Conservation (phyloP, 2,797 vertebrate genomes). For the Pangasius macronema region DNA sequence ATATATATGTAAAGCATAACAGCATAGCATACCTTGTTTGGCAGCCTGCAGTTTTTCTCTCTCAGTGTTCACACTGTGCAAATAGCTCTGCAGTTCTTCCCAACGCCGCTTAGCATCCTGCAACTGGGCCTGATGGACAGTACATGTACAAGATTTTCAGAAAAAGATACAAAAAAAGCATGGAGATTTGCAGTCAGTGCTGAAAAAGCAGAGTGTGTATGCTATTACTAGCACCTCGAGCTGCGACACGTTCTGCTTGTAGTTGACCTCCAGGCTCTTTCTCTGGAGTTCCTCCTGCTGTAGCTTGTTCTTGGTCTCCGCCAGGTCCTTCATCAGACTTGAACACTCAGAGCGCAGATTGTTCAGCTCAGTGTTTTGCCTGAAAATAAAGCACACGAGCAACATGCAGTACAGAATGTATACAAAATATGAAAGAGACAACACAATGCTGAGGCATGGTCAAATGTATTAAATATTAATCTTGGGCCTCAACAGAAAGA, state of each 20-base stretch:
- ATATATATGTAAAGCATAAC: not conserved
- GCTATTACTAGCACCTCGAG: conserved; percentile 71
- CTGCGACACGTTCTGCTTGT: conserved; percentile 84
- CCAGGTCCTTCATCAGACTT: conserved; percentile 87
- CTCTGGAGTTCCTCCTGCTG: conserved; percentile 96
- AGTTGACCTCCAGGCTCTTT: conserved; percentile 88
- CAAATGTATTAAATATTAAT: not conserved
- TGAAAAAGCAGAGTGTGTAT: not conserved
- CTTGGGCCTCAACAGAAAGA: no score
- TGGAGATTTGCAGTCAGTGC: not conserved
- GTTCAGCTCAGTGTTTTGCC: conserved; percentile 93
- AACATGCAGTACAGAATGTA: not conserved
- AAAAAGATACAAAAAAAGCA: not conserved
- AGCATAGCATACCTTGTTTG: conserved; percentile 82
- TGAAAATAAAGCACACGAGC: conserved; percentile 57
- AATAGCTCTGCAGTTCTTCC: conserved; percentile 92
- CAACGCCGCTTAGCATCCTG: conserved; percentile 92
- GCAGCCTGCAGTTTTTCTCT: conserved; percentile 84
- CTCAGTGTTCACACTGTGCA: conserved; percentile 88
- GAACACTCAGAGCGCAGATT: conserved; percentile 91
- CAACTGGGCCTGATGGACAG: conserved; percentile 78
- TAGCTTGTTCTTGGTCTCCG: conserved; percentile 86
- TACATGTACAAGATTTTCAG: not conserved
- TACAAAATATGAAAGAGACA: not conserved
- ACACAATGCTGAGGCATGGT: not conserved